Evolutionary conservation across 64 coral and sea anemone genomes (phyloP).

Genomic region (Acropora yongei): DNA sequence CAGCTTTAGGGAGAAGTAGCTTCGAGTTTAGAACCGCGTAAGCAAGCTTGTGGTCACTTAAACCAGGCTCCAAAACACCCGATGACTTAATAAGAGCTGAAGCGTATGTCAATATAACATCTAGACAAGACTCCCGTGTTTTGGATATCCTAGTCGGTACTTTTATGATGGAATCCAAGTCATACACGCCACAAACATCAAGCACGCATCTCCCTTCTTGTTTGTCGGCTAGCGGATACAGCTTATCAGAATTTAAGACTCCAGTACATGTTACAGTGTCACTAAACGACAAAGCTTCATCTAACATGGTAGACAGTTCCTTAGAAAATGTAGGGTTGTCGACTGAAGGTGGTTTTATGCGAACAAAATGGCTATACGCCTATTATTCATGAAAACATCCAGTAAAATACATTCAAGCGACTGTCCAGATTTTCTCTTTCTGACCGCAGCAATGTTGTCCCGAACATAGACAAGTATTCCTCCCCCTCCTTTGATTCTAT

Average conservation of each 20-base stretch:
- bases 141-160: constrained; percentile 25
- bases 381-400: constrained; percentile 11
- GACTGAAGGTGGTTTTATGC: constrained; percentile 45
- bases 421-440: background rate
- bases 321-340: constrained; percentile 19
- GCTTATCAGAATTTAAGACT: constrained; percentile 39
- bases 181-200: constrained; percentile 43
- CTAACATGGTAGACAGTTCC: constrained; percentile 18
- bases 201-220: constrained; percentile 58
- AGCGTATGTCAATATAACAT: constrained; percentile 49
- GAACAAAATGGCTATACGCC: constrained; percentile 23
- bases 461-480: background rate
- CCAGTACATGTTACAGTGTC: constrained; percentile 37
- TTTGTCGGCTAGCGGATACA: constrained; percentile 35
- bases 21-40: constrained; percentile 33
- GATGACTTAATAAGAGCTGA: background rate
- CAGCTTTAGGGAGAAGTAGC: background rate
- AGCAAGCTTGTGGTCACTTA: constrained; percentile 34
- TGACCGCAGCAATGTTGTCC: background rate
- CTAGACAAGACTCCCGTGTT: constrained; percentile 35
- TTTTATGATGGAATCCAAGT: constrained; percentile 49
- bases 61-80: constrained; percentile 34
- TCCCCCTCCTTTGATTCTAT: background rate
- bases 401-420: background rate
- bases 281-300: constrained; percentile 31